Conservation (phyloP, 23 tunicate genomes). For the Diplosoma virens region DNA sequence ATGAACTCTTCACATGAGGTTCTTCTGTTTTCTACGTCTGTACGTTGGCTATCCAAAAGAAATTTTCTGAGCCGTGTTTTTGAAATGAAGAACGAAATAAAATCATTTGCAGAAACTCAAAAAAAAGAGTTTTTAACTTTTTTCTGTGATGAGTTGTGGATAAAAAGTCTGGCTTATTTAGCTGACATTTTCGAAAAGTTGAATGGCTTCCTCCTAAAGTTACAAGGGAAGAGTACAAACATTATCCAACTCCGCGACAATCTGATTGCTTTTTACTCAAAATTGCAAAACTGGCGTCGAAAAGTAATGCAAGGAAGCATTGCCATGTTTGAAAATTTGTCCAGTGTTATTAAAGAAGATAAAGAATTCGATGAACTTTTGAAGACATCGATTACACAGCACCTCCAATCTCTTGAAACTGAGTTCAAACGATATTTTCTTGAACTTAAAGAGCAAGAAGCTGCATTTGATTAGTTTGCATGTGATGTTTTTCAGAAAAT, state of each 20-base stretch:
- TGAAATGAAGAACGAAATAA: conserved; percentile 14
- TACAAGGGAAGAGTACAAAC: not conserved
- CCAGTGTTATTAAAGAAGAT: conserved; percentile 5
- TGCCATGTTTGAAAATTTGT: conserved; percentile 17
- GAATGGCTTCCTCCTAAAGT: not conserved
- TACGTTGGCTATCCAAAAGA: conserved; percentile 55
- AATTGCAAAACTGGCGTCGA: conserved; percentile 9
- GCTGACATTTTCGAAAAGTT: conserved; percentile 49
- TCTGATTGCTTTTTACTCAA: not conserved
- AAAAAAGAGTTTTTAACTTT: conserved; percentile 14
- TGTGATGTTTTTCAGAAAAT: conserved; percentile 17
- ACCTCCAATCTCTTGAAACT: conserved; percentile 27
- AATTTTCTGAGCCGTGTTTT: conserved; percentile 39
- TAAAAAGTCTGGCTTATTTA: conserved; percentile 19
- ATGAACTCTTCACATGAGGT: conserved; percentile 24
- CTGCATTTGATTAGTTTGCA: not conserved
- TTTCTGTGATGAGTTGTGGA: conserved; percentile 9
- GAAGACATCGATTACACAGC: conserved; percentile 27
- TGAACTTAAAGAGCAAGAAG: conserved; percentile 18
- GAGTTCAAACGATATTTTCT: too few relatives aligned
- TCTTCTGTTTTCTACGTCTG: conserved; percentile 21
- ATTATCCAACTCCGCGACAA: too few relatives aligned
- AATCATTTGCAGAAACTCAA: not conserved
- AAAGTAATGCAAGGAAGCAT: conserved; percentile 19
- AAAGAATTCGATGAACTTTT: not conserved